A percentile compares a stretch with the other conserved stretches of the same genome.
Conservation (phyloP, 2,888 invertebrate species). For the Auanema freiburgensis region DNA sequence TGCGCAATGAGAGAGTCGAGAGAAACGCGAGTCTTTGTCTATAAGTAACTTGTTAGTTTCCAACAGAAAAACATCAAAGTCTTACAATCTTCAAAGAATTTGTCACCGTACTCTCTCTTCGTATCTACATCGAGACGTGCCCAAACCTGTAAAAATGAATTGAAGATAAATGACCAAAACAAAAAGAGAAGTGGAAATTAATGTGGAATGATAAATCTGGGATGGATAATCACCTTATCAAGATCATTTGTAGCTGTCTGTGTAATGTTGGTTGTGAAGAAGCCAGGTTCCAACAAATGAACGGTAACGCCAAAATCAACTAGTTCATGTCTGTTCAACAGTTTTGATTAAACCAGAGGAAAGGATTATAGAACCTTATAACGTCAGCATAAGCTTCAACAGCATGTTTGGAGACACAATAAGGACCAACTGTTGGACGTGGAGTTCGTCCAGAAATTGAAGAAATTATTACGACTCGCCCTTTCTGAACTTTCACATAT, state of each 20-base stretch:
- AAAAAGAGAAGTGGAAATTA: neutral
- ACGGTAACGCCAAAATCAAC: conserved; percentile 50
- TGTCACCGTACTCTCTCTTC: conserved; percentile 36
- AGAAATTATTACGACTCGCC: conserved; percentile 65
- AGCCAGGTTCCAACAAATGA: conserved; percentile 57
- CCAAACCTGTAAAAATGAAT: conserved; percentile 27
- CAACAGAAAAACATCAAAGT: neutral
- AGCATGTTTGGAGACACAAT: conserved; percentile 58
- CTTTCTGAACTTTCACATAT: conserved; percentile 43
- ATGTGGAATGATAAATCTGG: conserved; percentile 3
- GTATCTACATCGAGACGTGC: conserved; percentile 28
- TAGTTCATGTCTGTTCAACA: conserved; percentile 44
- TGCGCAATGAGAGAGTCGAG: conserved; percentile 39
- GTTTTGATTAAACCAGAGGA: conserved; percentile 1
- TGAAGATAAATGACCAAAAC: neutral
- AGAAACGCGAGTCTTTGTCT: conserved; percentile 43
- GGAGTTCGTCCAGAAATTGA: conserved; percentile 65
- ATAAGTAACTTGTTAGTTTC: no score
- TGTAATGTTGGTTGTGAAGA: conserved; percentile 54
- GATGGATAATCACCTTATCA: conserved; percentile 23
- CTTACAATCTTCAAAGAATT: conserved; percentile 41
- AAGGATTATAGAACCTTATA: conserved; percentile 35
- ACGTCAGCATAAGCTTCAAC: conserved; percentile 58
- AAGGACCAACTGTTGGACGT: conserved; percentile 55
- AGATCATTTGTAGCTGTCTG: conserved; percentile 45